Conservation (phyloP, 2,113 vertebrate species). For the Rissa tridactyla region DNA sequence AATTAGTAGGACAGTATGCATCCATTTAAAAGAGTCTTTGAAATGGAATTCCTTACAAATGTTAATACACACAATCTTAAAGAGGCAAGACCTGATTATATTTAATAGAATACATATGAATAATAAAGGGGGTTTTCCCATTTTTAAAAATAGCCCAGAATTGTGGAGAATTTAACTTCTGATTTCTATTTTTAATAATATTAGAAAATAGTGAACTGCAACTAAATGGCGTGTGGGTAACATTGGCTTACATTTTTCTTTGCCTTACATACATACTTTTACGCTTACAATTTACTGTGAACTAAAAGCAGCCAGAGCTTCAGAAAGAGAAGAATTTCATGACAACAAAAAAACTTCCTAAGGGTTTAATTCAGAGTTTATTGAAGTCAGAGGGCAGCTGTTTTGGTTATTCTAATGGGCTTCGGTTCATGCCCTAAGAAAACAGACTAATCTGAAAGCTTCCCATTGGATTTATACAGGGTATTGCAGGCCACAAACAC, state of each 20-base stretch:
- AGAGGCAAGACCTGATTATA: not conserved
- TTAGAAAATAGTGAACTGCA: not conserved
- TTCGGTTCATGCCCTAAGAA: not conserved
- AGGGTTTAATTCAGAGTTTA: not conserved
- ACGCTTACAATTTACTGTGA: not conserved
- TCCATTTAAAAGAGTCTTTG: not conserved
- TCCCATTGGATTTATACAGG: not conserved
- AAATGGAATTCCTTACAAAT: not conserved
- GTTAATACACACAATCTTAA: not conserved
- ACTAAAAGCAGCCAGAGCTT: not conserved
- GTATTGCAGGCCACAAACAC: not conserved
- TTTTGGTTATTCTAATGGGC: not conserved
- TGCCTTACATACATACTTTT: not conserved
- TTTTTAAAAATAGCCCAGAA: not conserved
- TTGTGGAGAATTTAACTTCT: not conserved
- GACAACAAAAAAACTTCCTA: not conserved
- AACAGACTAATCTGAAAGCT: not conserved
- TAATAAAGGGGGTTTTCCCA: fast-evolving
- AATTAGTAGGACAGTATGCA: not conserved
- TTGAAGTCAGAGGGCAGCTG: not conserved
- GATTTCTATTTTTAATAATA: not conserved
- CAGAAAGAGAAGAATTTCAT: not conserved
- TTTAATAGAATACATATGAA: not conserved
- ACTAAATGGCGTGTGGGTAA: not conserved
- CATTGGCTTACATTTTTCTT: not conserved